Percentiles rank a stretch among this genome's conserved stretches.
phyloP scores from a whole-genome alignment of 1,140 invertebrate genomes.

The Hyles euphorbiae region DNA sequence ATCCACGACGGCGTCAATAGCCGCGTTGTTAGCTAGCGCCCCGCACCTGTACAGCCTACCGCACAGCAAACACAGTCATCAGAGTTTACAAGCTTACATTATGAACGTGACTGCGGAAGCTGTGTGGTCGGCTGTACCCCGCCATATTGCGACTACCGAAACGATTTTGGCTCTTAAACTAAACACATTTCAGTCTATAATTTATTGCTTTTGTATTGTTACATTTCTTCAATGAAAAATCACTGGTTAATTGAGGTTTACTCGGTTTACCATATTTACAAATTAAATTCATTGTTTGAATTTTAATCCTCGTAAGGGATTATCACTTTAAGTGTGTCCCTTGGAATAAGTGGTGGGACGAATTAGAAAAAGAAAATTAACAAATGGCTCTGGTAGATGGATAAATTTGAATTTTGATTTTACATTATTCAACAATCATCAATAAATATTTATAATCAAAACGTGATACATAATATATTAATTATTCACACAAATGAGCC shows the following conservation, averaged over 20 bases:
- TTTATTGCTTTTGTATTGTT: neutral
- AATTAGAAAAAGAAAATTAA: too few species aligned
- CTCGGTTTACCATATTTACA: too few species aligned
- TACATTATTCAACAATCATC: too few species aligned
- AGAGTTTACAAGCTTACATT: too few species aligned
- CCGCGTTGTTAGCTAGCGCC: slow-evolving; percentile 23
- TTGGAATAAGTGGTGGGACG: too few species aligned
- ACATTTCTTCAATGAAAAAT: too few species aligned
- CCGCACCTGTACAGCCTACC: slow-evolving; percentile 19
- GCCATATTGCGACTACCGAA: slow-evolving; percentile 5
- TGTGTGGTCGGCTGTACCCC: slow-evolving; percentile 7
- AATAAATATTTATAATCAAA: neutral
- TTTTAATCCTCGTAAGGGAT: too few species aligned
- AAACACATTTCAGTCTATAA: slow-evolving; percentile 10
- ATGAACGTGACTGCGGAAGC: neutral
- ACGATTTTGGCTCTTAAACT: slow-evolving; percentile 24
- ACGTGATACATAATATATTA: neutral
- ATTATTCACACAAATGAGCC: slow-evolving; percentile 5
- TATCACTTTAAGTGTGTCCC: too few species aligned
- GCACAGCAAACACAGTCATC: neutral
- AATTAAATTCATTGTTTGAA: too few species aligned
- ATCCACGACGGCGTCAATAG: slow-evolving; percentile 14
- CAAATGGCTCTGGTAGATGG: too few species aligned
- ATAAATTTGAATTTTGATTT: too few species aligned
- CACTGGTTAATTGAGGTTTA: too few species aligned